Percentiles rank a stretch among this genome's conserved stretches.
These are phyloP conservation scores for Andrena fulva DNA, from an alignment of 2,888 invertebrate genomes.

Conservation along the genomic window DNA sequence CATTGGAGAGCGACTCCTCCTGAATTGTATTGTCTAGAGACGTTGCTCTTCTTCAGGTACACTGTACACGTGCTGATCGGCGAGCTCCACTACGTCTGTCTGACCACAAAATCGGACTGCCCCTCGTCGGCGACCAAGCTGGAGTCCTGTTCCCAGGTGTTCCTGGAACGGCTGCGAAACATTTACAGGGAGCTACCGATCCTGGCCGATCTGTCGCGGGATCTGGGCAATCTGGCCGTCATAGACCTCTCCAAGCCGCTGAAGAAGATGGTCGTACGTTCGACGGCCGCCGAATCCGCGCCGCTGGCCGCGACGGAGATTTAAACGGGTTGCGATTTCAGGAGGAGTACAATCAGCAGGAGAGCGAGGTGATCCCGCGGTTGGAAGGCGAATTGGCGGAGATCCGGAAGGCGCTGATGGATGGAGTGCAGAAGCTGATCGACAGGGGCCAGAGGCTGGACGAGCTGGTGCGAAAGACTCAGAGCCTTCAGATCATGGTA, in stretches of 20 bases:
- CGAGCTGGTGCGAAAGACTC: slow-evolving; percentile 76
- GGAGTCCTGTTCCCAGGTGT: slow-evolving; percentile 64
- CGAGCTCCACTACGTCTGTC: slow-evolving; percentile 75
- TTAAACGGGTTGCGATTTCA: slow-evolving; percentile 33
- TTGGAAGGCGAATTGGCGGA: slow-evolving; percentile 72
- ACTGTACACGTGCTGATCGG: slow-evolving; percentile 75
- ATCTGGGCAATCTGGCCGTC: slow-evolving; percentile 63
- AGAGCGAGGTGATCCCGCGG: slow-evolving; percentile 56
- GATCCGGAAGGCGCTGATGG: slow-evolving; percentile 74
- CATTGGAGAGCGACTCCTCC: not conserved
- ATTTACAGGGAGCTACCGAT: slow-evolving; percentile 77
- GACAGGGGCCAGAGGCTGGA: slow-evolving; percentile 77
- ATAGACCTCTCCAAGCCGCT: slow-evolving; percentile 74
- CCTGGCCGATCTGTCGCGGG: slow-evolving; percentile 72
- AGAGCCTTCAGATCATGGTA: slow-evolving; percentile 77
- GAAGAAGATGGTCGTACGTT: slow-evolving; percentile 72
- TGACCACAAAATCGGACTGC: slow-evolving; percentile 70
- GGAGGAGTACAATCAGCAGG: slow-evolving; percentile 70
- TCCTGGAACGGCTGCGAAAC: slow-evolving; percentile 72
- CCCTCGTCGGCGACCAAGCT: slow-evolving; percentile 54
- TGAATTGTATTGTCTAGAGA: not conserved
- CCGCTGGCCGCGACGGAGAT: too few species aligned
- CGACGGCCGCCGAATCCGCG: not conserved
- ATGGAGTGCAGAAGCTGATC: slow-evolving; percentile 74
- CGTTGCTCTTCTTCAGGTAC: slow-evolving; percentile 57